Evolutionary conservation across 2,888 invertebrate genomes (phyloP).

Genomic region (Neuroscelio doddi): DNA sequence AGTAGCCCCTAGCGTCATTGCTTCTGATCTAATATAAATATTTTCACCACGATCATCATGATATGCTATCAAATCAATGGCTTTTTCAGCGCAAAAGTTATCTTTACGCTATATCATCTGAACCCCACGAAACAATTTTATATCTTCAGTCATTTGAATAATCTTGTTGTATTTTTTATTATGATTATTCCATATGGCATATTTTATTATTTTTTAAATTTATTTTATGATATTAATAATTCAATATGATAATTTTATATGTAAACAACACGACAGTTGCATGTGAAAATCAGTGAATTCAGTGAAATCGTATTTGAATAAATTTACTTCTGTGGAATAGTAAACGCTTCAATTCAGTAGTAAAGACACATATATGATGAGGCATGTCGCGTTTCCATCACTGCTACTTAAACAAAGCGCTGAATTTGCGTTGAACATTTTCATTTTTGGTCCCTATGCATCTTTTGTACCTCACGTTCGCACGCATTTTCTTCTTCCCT

Average conservation of each 20-base stretch:
- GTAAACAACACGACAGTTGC: too few relatives aligned
- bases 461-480: background rate
- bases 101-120: background rate
- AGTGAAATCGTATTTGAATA: conserved; percentile 17
- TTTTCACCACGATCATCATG: too few relatives aligned
- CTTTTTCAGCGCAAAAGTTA: conserved; percentile 7
- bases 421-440: conserved; percentile 23
- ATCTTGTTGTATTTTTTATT: too few relatives aligned
- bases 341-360: conserved; percentile 28
- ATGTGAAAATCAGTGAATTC: conserved; percentile 1
- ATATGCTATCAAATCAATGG: too few relatives aligned
- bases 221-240: too few relatives aligned
- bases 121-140: conserved; percentile 9
- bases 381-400: conserved; percentile 26
- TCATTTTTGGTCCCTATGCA: conserved; percentile 13
- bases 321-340: conserved; percentile 19
- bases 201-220: too few relatives aligned
- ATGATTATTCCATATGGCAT: too few relatives aligned
- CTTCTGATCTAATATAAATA: background rate
- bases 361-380: conserved; percentile 11
- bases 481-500: background rate
- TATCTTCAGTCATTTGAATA: conserved; percentile 24
- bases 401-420: conserved; percentile 36
- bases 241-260: too few relatives aligned
- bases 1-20: background rate